Conservation (phyloP, 2,888 invertebrate genomes). For the Lasioglossum villosulum region DNA sequence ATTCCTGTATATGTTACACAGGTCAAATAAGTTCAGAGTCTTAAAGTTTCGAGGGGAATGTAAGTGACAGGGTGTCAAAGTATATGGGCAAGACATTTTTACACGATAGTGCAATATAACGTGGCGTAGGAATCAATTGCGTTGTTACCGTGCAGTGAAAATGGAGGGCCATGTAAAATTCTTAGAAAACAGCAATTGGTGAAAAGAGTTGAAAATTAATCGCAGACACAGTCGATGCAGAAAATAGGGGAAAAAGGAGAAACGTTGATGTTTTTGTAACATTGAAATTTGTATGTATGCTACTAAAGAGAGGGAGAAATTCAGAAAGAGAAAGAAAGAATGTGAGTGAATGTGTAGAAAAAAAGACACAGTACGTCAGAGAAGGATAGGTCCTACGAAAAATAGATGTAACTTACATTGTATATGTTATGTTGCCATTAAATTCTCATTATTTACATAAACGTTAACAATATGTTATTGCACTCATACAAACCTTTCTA, state of each 20-base stretch:
- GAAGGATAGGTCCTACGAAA: constrained; percentile 44
- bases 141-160: constrained; percentile 10
- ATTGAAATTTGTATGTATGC: constrained; percentile 30
- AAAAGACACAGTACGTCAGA: constrained; percentile 22
- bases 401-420: constrained; percentile 71
- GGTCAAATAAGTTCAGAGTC: neutral
- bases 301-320: constrained; percentile 7
- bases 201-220: constrained; percentile 15
- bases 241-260: neutral
- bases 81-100: constrained; percentile 22
- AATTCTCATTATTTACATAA: constrained; percentile 80
- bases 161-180: constrained; percentile 20
- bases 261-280: constrained; percentile 36
- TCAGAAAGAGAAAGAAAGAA: constrained; percentile 14
- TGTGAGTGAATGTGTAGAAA: constrained; percentile 14
- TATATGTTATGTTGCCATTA: constrained; percentile 80
- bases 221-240: neutral
- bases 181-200: constrained; percentile 30
- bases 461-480: neutral
- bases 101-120: constrained; percentile 47
- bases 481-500: neutral
- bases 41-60: constrained; percentile 11
- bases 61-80: neutral
- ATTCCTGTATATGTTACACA: neutral
- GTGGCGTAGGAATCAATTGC: neutral